These are phyloP conservation scores for Hipposideros larvatus DNA, from an alignment of 2,797 vertebrate genomes.

Conservation along the genomic window DNA sequence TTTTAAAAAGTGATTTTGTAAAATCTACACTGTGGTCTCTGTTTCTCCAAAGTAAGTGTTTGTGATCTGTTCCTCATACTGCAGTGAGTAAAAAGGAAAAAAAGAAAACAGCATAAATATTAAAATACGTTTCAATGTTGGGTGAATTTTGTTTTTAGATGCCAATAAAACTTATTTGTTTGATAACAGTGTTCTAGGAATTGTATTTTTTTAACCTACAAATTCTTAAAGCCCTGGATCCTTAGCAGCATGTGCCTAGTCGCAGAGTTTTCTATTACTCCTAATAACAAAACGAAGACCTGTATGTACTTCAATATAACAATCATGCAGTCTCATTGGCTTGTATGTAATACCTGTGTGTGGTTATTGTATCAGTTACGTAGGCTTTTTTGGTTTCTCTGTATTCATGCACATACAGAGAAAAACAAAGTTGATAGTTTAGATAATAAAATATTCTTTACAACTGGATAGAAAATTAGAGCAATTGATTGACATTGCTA, in stretches of 20 bases:
- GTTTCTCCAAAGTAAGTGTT: slow-evolving; percentile 98
- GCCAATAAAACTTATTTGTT: slow-evolving; percentile 99
- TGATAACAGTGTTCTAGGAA: slow-evolving; percentile 99
- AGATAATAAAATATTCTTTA: slow-evolving; percentile 82
- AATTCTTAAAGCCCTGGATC: slow-evolving; percentile 88
- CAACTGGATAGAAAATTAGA: slow-evolving; percentile 80
- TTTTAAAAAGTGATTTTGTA: slow-evolving; percentile 91
- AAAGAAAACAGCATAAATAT: slow-evolving; percentile 85
- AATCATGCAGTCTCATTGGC: slow-evolving; percentile 85
- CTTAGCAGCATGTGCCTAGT: slow-evolving; percentile 85
- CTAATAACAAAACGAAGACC: slow-evolving; percentile 87
- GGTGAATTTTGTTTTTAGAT: slow-evolving; percentile 99
- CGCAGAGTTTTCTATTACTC: slow-evolving; percentile 85
- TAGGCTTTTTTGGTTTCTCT: slow-evolving; percentile 86
- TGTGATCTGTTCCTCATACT: slow-evolving; percentile 98
- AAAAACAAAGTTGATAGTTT: slow-evolving; percentile 86
- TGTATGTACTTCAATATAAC: slow-evolving; percentile 82
- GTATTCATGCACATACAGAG: slow-evolving; percentile 85
- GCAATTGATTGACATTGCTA: slow-evolving; percentile 73
- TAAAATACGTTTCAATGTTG: slow-evolving; percentile 94
- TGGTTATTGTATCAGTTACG: slow-evolving; percentile 86
- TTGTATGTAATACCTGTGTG: slow-evolving; percentile 84
- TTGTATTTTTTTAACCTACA: slow-evolving; percentile 95
- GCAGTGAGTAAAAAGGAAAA: slow-evolving; percentile 92
- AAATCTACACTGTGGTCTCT: slow-evolving; percentile 94